Conservation (phyloP, 2,888 invertebrate genomes). For the Geophilus truncorum region DNA sequence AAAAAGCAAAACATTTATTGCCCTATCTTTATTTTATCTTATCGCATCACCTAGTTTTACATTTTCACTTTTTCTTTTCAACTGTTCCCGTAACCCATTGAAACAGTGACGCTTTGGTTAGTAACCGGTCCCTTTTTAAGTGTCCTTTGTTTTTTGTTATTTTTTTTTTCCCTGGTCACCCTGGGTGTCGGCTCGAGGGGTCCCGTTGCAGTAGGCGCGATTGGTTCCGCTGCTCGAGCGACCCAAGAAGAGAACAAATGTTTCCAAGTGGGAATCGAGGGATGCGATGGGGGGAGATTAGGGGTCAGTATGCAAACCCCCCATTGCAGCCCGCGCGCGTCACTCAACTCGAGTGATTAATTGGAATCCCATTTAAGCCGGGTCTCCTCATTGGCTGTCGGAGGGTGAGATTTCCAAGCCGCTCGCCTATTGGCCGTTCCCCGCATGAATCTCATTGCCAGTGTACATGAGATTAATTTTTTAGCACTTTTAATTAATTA, state of each 20-base stretch:
- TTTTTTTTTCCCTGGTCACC: slow-evolving; percentile 16
- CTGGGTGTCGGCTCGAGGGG: slow-evolving; percentile 25
- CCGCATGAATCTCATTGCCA: slow-evolving; percentile 16
- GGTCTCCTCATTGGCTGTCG: slow-evolving; percentile 19
- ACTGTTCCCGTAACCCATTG: neutral
- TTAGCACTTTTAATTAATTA: slow-evolving; percentile 25
- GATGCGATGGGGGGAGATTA: slow-evolving; percentile 1
- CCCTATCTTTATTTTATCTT: slow-evolving; percentile 16
- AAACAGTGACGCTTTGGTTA: neutral
- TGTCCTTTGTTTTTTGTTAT: slow-evolving; percentile 22
- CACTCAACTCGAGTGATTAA: slow-evolving; percentile 25
- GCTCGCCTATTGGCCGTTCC: neutral
- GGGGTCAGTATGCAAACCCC: neutral
- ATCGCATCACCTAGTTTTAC: slow-evolving; percentile 16
- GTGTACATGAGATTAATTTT: slow-evolving; percentile 24
- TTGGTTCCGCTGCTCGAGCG: slow-evolving; percentile 25
- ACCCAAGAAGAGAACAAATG: slow-evolving; percentile 25
- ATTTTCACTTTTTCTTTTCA: neutral
- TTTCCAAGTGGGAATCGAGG: slow-evolving; percentile 27
- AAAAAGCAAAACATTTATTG: neutral
- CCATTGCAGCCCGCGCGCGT: slow-evolving; percentile 1
- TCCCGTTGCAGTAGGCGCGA: slow-evolving; percentile 27
- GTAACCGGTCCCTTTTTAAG: slow-evolving; percentile 23
- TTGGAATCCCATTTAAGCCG: slow-evolving; percentile 24
- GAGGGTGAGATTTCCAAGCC: slow-evolving; percentile 19